Conservation (phyloP, 2,113 vertebrate genomes). For the Puffinus mauretanicus region DNA sequence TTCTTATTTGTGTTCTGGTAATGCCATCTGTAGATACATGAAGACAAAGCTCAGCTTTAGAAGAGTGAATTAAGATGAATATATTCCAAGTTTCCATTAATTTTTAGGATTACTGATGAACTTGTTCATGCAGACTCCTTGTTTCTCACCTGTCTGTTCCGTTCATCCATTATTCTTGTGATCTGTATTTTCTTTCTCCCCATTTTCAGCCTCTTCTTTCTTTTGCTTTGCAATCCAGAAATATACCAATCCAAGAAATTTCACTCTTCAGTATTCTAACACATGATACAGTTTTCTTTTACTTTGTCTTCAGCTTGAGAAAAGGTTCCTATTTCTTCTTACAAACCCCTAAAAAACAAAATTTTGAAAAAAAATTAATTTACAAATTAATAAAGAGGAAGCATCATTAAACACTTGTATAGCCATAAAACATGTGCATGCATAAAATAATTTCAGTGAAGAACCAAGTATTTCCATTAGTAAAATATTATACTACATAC, state of each 20-base stretch:
- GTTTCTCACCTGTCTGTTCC: slow-evolving; percentile 93
- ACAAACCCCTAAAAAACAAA: slow-evolving; percentile 58
- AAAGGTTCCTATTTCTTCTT: slow-evolving; percentile 53
- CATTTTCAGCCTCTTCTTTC: slow-evolving; percentile 83
- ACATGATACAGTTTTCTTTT: slow-evolving; percentile 84
- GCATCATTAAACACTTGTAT: neutral
- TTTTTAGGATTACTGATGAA: neutral
- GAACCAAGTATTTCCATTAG: neutral
- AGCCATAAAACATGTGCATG: neutral
- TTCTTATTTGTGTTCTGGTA: neutral
- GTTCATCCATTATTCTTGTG: slow-evolving; percentile 98
- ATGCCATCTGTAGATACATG: neutral
- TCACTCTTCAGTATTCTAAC: slow-evolving; percentile 83
- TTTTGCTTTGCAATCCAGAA: slow-evolving; percentile 84
- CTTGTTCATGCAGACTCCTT: neutral
- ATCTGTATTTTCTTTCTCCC: slow-evolving; percentile 99
- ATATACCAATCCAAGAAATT: slow-evolving; percentile 79
- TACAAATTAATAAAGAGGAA: neutral
- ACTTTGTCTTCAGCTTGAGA: slow-evolving; percentile 62
- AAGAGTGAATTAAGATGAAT: neutral
- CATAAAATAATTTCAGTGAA: neutral
- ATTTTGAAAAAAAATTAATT: neutral
- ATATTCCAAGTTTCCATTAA: neutral
- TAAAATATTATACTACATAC: neutral
- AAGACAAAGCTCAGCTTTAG: neutral